Evolutionary conservation across 2,797 vertebrate genomes (phyloP).

Genomic region (Peromyscus melanophrys): DNA sequence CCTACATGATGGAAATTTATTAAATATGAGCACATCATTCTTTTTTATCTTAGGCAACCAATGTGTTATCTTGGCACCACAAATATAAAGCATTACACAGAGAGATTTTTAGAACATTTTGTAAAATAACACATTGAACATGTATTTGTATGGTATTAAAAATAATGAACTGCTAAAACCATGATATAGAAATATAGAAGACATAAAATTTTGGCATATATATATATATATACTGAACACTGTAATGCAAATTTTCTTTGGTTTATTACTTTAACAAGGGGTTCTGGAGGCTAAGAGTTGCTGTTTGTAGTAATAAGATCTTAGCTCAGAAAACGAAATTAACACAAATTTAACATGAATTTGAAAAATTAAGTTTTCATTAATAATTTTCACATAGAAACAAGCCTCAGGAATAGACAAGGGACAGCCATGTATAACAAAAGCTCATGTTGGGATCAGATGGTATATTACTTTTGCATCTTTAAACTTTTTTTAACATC

Average conservation of each 20-base stretch:
- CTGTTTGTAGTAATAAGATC: background rate
- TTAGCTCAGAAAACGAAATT: background rate
- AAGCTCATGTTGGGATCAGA: background rate
- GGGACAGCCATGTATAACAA: background rate
- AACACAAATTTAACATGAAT: background rate
- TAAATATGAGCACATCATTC: background rate
- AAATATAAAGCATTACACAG: background rate
- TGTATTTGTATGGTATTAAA: conserved; percentile 1
- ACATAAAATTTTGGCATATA: background rate
- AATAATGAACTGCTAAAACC: background rate
- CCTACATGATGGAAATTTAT: background rate
- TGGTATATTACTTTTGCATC: background rate
- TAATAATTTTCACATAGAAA: conserved; percentile 18
- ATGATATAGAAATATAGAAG: background rate
- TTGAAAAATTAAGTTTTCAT: background rate
- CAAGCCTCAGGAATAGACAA: background rate
- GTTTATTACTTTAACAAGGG: conserved; percentile 21
- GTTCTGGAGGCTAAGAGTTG: background rate
- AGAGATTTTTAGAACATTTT: background rate
- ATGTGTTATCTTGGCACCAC: background rate
- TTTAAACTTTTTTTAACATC: background rate
- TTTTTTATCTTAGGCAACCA: background rate
- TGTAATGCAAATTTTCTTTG: background rate
- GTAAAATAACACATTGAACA: conserved; percentile 15
- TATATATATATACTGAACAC: background rate